These are phyloP conservation scores for Casuarius casuarius DNA, from an alignment of 2,113 vertebrate species.

Conservation along the genomic window DNA sequence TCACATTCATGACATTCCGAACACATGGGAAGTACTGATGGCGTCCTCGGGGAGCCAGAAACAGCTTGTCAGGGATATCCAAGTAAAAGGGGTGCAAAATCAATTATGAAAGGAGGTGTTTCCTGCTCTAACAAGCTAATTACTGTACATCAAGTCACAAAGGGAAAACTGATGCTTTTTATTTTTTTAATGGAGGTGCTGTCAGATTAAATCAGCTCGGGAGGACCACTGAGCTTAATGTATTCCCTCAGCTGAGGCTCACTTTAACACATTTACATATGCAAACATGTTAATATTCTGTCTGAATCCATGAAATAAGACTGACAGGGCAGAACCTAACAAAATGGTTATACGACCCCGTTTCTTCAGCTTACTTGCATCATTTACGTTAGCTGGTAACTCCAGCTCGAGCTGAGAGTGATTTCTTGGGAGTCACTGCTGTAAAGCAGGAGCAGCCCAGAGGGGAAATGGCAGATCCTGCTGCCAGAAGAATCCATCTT, in stretches of 20 bases:
- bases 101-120: conserved; percentile 76
- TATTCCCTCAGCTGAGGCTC: conserved; percentile 57
- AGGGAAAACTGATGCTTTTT: conserved; percentile 73
- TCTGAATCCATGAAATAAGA: conserved; percentile 2
- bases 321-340: conserved; percentile 49
- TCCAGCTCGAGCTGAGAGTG: not conserved
- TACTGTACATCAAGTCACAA: conserved; percentile 74
- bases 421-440: not conserved
- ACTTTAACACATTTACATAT: conserved; percentile 70
- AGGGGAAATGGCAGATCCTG: conserved; percentile 36
- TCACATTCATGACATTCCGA: conserved; percentile 74
- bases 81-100: conserved; percentile 76
- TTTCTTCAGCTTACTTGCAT: not conserved
- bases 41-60: conserved; percentile 70
- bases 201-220: conserved; percentile 70
- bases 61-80: conserved; percentile 75
- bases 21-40: conserved; percentile 74
- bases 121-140: conserved; percentile 76
- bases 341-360: not conserved
- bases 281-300: conserved; percentile 55
- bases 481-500: conserved; percentile 34
- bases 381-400: not conserved
- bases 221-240: conserved; percentile 34
- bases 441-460: conserved; percentile 24
- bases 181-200: conserved; percentile 72